These are phyloP conservation scores for Cherax quadricarinatus DNA, from an alignment of 1,140 invertebrate genomes.

Conservation along the genomic window DNA sequence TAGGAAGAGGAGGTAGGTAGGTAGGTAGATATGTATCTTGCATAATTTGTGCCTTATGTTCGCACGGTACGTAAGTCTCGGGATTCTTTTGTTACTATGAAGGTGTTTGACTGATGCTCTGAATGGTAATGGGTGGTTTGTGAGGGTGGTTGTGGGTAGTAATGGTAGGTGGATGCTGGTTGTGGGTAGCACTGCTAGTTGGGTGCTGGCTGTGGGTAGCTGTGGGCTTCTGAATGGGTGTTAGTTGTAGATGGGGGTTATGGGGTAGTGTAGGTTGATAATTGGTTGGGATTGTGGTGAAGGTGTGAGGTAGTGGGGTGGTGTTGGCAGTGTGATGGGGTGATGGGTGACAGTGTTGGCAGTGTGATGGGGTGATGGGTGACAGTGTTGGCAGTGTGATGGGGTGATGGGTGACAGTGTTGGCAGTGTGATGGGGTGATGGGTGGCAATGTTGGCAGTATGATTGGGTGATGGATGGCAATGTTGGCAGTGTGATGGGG, in stretches of 20 bases:
- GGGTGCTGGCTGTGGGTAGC: neutral
- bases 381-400: neutral
- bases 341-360: neutral
- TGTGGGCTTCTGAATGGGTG: neutral
- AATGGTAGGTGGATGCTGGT: neutral
- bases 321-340: neutral
- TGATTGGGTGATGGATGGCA: neutral
- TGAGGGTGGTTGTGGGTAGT: neutral
- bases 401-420: neutral
- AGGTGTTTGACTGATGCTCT: slow-evolving; percentile 60
- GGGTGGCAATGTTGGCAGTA: neutral
- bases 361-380: neutral
- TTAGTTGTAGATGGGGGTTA: neutral
- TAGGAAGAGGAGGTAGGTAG: neutral
- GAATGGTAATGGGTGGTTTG: slow-evolving; percentile 39
- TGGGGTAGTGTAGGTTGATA: neutral
- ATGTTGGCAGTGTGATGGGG: neutral
- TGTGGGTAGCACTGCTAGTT: neutral
- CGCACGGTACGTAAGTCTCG: slow-evolving; percentile 62
- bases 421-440: neutral
- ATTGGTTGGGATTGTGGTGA: neutral
- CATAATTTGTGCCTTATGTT: slow-evolving; percentile 71
- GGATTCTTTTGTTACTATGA: slow-evolving; percentile 62
- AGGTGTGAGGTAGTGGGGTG: no score
- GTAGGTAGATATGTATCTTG: slow-evolving; percentile 50